These are phyloP conservation scores for Amphipoea lucens DNA, from an alignment of 2,888 invertebrate genomes.

Conservation along the genomic window DNA sequence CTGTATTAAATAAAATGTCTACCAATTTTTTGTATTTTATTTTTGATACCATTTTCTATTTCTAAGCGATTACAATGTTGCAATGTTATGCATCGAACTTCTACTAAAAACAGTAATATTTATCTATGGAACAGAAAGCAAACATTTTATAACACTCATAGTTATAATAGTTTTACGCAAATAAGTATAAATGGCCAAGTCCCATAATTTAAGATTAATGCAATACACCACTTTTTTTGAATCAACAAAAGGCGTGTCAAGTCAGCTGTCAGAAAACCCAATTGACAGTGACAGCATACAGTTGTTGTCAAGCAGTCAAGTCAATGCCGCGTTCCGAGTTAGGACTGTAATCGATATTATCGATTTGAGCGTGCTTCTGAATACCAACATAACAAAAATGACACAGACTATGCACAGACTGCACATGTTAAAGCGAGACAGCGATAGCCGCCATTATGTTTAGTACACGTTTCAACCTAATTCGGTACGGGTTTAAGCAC, in stretches of 20 bases:
- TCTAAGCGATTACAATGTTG: conserved; percentile 20
- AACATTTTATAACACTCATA: too few relatives aligned
- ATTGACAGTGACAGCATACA: too few relatives aligned
- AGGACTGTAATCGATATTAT: too few relatives aligned
- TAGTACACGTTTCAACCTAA: too few relatives aligned
- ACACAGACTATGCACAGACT: too few relatives aligned
- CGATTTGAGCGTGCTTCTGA: too few relatives aligned
- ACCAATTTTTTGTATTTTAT: background rate
- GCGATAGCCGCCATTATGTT: too few relatives aligned
- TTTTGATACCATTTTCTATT: background rate
- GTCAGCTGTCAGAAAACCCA: background rate
- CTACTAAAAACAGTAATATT: conserved; percentile 1
- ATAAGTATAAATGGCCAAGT: background rate
- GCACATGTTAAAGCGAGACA: too few relatives aligned
- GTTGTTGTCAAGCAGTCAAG: conserved; percentile 1
- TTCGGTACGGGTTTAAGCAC: too few relatives aligned
- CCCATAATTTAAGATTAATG: background rate
- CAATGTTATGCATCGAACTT: background rate
- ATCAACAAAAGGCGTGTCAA: background rate
- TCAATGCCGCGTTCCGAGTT: too few relatives aligned
- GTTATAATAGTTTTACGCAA: too few relatives aligned
- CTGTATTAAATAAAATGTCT: background rate
- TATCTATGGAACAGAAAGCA: background rate
- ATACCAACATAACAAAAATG: too few relatives aligned
- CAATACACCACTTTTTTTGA: background rate